These are phyloP conservation scores for Lucifuga dentata DNA, from an alignment of 2,113 vertebrate genomes.

Conservation along the genomic window DNA sequence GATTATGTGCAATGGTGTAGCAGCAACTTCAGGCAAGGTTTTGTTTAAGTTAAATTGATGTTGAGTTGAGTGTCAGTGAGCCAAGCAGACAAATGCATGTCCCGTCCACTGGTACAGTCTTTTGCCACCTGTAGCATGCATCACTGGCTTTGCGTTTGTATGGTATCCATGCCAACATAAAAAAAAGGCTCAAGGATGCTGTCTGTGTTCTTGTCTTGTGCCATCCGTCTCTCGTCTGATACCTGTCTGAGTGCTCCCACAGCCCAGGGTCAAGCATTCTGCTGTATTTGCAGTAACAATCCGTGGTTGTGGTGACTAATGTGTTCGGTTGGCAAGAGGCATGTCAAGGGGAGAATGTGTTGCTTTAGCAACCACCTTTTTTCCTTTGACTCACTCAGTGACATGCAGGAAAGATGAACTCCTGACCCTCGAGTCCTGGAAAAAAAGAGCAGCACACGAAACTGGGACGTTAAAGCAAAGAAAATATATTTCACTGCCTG, in stretches of 20 bases:
- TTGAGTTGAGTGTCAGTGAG: slow-evolving; percentile 45
- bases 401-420: slow-evolving; percentile 61
- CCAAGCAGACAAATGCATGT: slow-evolving; percentile 60
- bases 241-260: slow-evolving; percentile 57
- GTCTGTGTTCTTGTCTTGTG: slow-evolving; percentile 59
- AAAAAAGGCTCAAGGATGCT: slow-evolving; percentile 49
- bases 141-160: slow-evolving; percentile 61
- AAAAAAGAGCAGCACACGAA: slow-evolving; percentile 41
- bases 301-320: slow-evolving; percentile 57
- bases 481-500: slow-evolving; percentile 66
- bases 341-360: slow-evolving; percentile 54
- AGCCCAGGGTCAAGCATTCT: slow-evolving; percentile 66
- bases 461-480: slow-evolving; percentile 43
- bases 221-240: slow-evolving; percentile 63
- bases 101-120: slow-evolving; percentile 56
- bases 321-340: slow-evolving; percentile 53
- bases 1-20: slow-evolving; percentile 18
- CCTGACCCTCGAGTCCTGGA: slow-evolving; percentile 52
- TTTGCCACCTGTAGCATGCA: slow-evolving; percentile 75
- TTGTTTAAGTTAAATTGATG: slow-evolving; percentile 25
- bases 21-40: slow-evolving; percentile 36
- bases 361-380: slow-evolving; percentile 57
- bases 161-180: slow-evolving; percentile 42
- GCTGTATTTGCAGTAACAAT: slow-evolving; percentile 66
- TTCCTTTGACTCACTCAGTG: slow-evolving; percentile 60